Conservation (phyloP, 2,888 invertebrate genomes). For the Heliconius ethilla region DNA sequence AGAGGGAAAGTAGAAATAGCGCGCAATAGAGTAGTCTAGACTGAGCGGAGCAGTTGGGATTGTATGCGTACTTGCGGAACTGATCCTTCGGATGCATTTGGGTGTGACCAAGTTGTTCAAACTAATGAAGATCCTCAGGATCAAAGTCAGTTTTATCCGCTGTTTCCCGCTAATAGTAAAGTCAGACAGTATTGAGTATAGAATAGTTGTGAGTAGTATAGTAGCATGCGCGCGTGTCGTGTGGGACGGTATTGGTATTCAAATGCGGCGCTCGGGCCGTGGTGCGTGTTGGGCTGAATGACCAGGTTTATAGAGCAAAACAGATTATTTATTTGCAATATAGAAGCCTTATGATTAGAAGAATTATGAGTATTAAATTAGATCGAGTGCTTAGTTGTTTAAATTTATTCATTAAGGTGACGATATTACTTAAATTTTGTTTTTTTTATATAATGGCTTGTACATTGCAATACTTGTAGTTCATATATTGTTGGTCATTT, state of each 20-base stretch:
- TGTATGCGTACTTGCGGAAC: conserved; percentile 71
- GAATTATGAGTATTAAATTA: neutral
- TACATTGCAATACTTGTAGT: conserved; percentile 38
- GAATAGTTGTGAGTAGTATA: conserved; percentile 78
- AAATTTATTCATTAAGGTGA: neutral
- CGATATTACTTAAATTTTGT: neutral
- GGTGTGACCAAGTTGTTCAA: conserved; percentile 53
- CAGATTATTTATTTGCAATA: conserved; percentile 30
- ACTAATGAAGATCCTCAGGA: conserved; percentile 70
- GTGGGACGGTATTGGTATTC: conserved; percentile 86
- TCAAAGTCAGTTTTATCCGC: conserved; percentile 67
- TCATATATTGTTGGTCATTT: conserved; percentile 42
- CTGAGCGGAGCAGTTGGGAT: conserved; percentile 75
- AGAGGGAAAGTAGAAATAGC: conserved; percentile 74
- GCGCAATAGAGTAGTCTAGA: conserved; percentile 69
- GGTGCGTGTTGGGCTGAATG: conserved; percentile 66
- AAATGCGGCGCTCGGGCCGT: conserved; percentile 84
- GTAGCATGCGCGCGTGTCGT: conserved; percentile 81
- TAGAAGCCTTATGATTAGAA: conserved; percentile 36
- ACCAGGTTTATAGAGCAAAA: conserved; percentile 43
- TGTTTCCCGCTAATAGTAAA: conserved; percentile 77
- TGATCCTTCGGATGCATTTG: conserved; percentile 69
- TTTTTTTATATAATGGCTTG: conserved; percentile 32
- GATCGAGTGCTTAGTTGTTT: conserved; percentile 27
- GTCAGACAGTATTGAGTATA: conserved; percentile 79